phyloP scores from a whole-genome alignment of 2,113 vertebrate species.

The Rhizomys pruinosus region DNA sequence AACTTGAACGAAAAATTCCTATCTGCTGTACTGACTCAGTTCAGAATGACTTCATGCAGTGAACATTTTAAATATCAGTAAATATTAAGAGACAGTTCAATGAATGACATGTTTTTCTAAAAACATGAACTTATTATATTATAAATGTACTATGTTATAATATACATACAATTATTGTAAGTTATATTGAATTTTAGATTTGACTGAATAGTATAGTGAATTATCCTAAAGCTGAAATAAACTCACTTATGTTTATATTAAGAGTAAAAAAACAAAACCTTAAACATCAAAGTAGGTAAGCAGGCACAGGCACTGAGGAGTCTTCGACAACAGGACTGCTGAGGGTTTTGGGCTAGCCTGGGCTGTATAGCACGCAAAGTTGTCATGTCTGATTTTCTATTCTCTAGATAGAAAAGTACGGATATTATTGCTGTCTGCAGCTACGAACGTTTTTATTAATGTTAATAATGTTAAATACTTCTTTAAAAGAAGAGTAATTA shows the following conservation, averaged over 20 bases:
- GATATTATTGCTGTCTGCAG: neutral
- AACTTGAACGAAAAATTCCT: neutral
- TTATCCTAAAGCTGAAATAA: neutral
- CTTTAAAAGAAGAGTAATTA: neutral
- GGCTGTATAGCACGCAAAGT: neutral
- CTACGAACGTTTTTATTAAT: neutral
- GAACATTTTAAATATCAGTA: slow-evolving; percentile 24
- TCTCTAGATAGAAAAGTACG: neutral
- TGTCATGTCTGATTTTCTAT: neutral
- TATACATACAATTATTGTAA: neutral
- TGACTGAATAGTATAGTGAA: neutral
- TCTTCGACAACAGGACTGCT: neutral
- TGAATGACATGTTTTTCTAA: neutral
- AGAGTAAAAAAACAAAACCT: neutral
- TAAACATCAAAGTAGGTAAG: neutral
- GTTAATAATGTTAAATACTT: neutral
- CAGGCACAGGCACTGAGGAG: neutral
- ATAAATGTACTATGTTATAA: neutral
- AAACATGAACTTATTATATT: neutral
- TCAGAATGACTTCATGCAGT: neutral
- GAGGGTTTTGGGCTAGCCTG: neutral
- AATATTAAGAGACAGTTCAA: neutral
- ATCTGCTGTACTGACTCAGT: neutral
- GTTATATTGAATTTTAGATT: neutral
- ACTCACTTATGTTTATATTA: neutral